phyloP scores from a whole-genome alignment of 2,113 vertebrate genomes.

The sheep (Ovis aries) region DNA sequence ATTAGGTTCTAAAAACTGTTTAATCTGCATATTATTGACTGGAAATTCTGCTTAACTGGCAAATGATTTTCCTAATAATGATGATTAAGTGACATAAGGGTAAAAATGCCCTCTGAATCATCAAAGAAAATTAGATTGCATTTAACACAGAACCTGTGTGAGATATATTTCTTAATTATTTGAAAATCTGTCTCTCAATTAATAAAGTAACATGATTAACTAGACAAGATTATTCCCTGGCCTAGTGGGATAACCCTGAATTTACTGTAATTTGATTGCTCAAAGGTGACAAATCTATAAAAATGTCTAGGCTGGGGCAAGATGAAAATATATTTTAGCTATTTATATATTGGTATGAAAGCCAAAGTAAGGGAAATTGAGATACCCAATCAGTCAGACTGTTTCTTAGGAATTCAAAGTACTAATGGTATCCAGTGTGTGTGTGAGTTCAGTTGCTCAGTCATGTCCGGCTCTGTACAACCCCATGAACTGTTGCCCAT shows the following conservation, averaged over 20 bases:
- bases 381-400: background rate
- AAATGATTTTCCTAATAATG: slow-evolving; percentile 45
- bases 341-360: background rate
- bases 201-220: slow-evolving; percentile 20
- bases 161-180: slow-evolving; percentile 52
- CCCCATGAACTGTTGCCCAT: background rate
- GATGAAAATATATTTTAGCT: background rate
- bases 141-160: background rate
- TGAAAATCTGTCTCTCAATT: slow-evolving; percentile 27
- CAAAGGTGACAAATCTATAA: background rate
- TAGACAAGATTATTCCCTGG: background rate
- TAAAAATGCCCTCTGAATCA: slow-evolving; percentile 31
- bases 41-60: slow-evolving; percentile 31
- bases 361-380: background rate
- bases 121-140: slow-evolving; percentile 57
- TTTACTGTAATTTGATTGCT: background rate
- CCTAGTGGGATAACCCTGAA: background rate
- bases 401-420: background rate
- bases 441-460: background rate
- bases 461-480: background rate
- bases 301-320: background rate
- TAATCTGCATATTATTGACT: background rate
- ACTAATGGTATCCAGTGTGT: background rate
- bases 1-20: background rate
- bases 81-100: background rate